Conservation (phyloP, 2,797 vertebrate species). For the Lindbergichthys nudifrons region DNA sequence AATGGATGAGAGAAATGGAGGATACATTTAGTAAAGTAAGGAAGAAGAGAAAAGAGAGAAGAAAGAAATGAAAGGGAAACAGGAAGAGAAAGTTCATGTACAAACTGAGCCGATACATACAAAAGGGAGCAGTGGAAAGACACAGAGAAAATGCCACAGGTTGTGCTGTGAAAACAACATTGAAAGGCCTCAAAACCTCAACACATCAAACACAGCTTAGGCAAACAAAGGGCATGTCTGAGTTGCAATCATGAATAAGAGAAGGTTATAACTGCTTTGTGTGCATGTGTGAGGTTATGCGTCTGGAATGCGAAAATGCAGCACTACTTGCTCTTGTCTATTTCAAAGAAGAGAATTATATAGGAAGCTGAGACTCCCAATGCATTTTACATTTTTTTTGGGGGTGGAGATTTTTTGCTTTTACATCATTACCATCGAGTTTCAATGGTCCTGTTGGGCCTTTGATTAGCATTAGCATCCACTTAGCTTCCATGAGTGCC, state of each 20-base stretch:
- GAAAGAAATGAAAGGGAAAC: conserved; percentile 7
- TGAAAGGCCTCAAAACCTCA: conserved; percentile 45
- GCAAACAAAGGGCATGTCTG: conserved; percentile 56
- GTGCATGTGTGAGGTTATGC: conserved; percentile 24
- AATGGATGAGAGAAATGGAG: conserved; percentile 19
- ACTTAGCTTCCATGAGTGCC: conserved; percentile 63
- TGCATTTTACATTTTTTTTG: conserved; percentile 30
- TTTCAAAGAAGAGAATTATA: conserved; percentile 48
- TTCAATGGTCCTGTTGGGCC: conserved; percentile 57
- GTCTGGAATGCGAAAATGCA: conserved; percentile 28
- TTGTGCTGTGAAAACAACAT: conserved; percentile 47
- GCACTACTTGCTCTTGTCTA: conserved; percentile 34
- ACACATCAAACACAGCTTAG: conserved; percentile 48
- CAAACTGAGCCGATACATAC: conserved; percentile 8
- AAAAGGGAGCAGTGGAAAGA: neutral
- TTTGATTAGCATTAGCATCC: conserved; percentile 73
- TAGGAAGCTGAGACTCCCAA: conserved; percentile 44
- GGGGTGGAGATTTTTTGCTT: conserved; percentile 45
- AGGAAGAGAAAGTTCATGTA: neutral
- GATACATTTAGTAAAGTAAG: conserved; percentile 30
- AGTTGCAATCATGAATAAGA: conserved; percentile 61
- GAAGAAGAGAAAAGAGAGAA: conserved; percentile 12
- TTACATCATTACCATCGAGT: conserved; percentile 46
- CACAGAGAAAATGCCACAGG: neutral
- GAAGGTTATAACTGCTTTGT: conserved; percentile 39